Conservation (phyloP, 2,888 invertebrate genomes). For the Cepaea hortensis region DNA sequence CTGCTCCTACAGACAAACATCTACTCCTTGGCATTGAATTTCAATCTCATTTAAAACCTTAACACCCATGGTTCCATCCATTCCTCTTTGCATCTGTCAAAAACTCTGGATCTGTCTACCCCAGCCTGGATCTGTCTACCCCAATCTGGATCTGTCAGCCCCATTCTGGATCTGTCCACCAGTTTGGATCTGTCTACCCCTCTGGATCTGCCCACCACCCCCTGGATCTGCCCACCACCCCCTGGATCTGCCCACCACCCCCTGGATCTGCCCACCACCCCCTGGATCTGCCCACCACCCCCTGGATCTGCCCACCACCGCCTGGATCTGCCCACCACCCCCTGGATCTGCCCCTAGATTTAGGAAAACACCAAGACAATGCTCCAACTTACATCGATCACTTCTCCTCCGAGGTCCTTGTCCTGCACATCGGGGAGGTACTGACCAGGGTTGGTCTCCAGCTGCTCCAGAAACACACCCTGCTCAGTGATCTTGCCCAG, state of each 20-base stretch:
- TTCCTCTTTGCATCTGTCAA: neutral
- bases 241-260: neutral
- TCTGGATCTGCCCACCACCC: neutral
- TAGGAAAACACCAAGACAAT: too few species aligned
- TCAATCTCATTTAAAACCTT: neutral
- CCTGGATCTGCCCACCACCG: neutral
- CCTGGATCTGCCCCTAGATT: neutral
- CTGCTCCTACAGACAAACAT: too few species aligned
- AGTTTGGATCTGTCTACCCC: neutral
- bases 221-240: neutral
- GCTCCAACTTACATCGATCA: conserved; percentile 66
- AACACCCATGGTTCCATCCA: neutral
- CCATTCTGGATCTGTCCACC: neutral
- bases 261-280: neutral
- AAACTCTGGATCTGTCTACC: neutral
- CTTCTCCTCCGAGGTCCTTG: conserved; percentile 71
- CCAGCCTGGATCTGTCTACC: neutral
- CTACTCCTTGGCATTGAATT: too few species aligned
- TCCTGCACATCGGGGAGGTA: conserved; percentile 74
- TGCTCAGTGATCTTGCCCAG: conserved; percentile 74
- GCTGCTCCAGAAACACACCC: conserved; percentile 76
- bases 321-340: neutral
- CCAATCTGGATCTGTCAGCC: neutral
- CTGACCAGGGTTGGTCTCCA: conserved; percentile 74
- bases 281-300: neutral